Evolutionary conservation across 37 sponge, comb jelly and placozoan genomes (phyloP), one percentile per base, ranked within the genome.

Genomic region (Beroe ovata): DNA sequence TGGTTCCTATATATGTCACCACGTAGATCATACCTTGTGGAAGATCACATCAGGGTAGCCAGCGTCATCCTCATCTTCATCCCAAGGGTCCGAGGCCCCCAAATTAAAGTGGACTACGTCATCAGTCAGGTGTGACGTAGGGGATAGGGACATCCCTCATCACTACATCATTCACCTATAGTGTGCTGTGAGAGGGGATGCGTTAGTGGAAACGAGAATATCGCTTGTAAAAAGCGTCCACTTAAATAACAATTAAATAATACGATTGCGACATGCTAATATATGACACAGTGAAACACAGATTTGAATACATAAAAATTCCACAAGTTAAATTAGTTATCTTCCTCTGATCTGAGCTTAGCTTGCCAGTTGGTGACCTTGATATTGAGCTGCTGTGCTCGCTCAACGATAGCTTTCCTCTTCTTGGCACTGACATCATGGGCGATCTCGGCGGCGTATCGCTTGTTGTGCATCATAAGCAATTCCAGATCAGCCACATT

Each of bases 401-500:
- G 91, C 92, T 95, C 94, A 18, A 95, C 92, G 42, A 97, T 97
- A 40, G 60, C 89, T 90, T 95, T 94, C 33, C 99, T 81, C 92
- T 97, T 97, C 88, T 90, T 91, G 0, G 95, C 40, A 22, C 96
- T 94, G 37, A 97, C 96, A 29, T 89, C 91, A 93, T 94, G 96
- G 19, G 99, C 99, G 29, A 97, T 95, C 60, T 95, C 96, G 59
- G 96, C 99, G 20, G 95, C 94, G 91, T 95, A 97, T 16, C 91
- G 60, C 54, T 92, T 88, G 88, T 97, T 97, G 47, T 93, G 92
- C 99, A 97, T 97, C 91, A 97, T 63, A 89, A 97, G 63, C 25
- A 97, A 93, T 41, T 97, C 99, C 40, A 97, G 77, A n/a, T 97
- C 99, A 93, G 95, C 63, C 0, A 95, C 94, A 71, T 97, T 95